These are phyloP conservation scores for Pterostichus madidus DNA, from an alignment of 2,888 invertebrate species.

Conservation along the genomic window DNA sequence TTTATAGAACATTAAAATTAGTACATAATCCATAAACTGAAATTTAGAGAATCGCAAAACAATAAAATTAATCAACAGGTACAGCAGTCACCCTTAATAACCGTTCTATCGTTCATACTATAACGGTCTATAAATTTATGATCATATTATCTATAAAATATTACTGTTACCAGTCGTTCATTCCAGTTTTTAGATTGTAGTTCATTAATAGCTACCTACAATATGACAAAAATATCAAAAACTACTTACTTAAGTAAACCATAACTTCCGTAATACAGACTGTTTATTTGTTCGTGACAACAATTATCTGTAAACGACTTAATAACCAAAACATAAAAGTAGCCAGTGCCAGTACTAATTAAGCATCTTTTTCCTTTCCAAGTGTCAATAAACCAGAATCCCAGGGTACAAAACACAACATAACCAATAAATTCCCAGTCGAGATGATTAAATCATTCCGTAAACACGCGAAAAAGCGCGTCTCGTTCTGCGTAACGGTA, in stretches of 20 bases:
- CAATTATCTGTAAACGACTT: constrained; percentile 13
- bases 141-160: too few relatives aligned
- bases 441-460: constrained; percentile 48
- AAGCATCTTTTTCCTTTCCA: background rate
- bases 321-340: background rate
- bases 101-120: too few relatives aligned
- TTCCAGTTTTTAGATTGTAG: background rate
- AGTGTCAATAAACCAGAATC: constrained; percentile 16
- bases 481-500: constrained; percentile 46
- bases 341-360: constrained; percentile 8
- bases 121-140: too few relatives aligned
- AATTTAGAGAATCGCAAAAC: too few relatives aligned
- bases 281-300: background rate
- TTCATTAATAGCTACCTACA: constrained; percentile 5
- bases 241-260: constrained; percentile 1
- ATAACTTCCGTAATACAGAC: constrained; percentile 1
- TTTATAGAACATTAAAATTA: too few relatives aligned
- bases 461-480: constrained; percentile 19
- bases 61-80: too few relatives aligned
- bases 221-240: background rate
- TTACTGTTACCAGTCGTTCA: too few relatives aligned
- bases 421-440: constrained; percentile 34
- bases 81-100: too few relatives aligned
- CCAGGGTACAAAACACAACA: background rate
- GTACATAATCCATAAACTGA: too few relatives aligned